Conservation (phyloP, 2,113 vertebrate species). For the Herpailurus yagouaroundi region DNA sequence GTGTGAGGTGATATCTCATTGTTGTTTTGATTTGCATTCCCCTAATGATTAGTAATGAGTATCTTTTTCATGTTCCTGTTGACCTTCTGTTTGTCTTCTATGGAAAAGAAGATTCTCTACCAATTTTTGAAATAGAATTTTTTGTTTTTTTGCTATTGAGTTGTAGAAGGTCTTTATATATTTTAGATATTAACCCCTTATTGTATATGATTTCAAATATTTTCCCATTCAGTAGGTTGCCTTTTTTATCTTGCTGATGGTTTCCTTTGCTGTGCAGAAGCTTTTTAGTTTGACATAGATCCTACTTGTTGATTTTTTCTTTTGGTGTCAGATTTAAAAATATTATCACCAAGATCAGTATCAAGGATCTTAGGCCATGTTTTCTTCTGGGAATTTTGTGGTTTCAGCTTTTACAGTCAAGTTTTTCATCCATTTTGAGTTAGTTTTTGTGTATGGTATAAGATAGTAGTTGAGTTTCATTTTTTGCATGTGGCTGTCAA, state of each 20-base stretch:
- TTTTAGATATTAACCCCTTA: background rate
- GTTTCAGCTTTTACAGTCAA: background rate
- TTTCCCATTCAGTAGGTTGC: background rate
- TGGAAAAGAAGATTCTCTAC: too few relatives aligned
- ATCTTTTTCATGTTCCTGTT: too few relatives aligned
- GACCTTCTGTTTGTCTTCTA: too few relatives aligned
- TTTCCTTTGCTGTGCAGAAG: background rate
- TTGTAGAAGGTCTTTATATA: too few relatives aligned
- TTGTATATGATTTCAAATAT: background rate
- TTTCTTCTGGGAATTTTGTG: background rate
- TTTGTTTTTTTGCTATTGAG: too few relatives aligned
- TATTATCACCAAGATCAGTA: too few relatives aligned
- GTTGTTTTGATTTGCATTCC: background rate
- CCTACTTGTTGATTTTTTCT: background rate
- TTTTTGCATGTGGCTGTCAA: too few relatives aligned
- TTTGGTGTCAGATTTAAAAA: too few relatives aligned
- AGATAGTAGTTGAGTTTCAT: too few relatives aligned
- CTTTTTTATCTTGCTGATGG: background rate
- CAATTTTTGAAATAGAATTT: too few relatives aligned
- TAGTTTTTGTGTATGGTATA: background rate
- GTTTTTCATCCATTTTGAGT: background rate
- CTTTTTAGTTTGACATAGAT: background rate
- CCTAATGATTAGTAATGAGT: too few relatives aligned
- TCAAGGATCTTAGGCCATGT: background rate
- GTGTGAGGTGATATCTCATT: background rate